A percentile compares a stretch with the other conserved stretches of the same genome.
Evolutionary conservation across 1,140 invertebrate species (phyloP).

Genomic region (Drosophila erecta): DNA sequence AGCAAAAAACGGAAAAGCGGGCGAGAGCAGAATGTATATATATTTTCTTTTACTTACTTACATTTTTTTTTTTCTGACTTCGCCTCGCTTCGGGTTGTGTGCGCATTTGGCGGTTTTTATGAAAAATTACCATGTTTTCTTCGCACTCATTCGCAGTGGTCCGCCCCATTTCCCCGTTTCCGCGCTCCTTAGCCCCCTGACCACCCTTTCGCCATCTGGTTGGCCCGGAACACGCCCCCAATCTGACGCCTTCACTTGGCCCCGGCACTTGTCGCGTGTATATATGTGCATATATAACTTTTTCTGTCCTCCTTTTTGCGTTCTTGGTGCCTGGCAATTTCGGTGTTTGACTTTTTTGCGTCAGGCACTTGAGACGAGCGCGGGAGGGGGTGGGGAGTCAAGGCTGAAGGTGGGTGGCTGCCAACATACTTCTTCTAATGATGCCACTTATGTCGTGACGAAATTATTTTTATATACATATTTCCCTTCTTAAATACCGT

Average conservation of each 20-base stretch:
- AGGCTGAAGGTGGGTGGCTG: slow-evolving; percentile 37
- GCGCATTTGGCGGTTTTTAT: slow-evolving; percentile 82
- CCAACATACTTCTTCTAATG: slow-evolving; percentile 76
- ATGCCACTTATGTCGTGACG: slow-evolving; percentile 83
- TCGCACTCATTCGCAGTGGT: slow-evolving; percentile 70
- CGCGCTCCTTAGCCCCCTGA: neutral
- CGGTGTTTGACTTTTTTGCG: slow-evolving; percentile 77
- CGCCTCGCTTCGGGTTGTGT: slow-evolving; percentile 71
- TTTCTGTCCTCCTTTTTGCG: slow-evolving; percentile 32
- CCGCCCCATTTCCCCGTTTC: neutral
- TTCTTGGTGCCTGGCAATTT: slow-evolving; percentile 69
- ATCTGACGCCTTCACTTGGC: slow-evolving; percentile 33
- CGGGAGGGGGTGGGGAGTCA: slow-evolving; percentile 13
- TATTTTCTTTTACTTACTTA: slow-evolving; percentile 23
- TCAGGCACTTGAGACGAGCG: slow-evolving; percentile 72
- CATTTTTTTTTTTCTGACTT: slow-evolving; percentile 56
- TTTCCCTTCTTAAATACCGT: slow-evolving; percentile 53
- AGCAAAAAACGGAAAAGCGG: slow-evolving; percentile 39
- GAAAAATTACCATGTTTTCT: slow-evolving; percentile 83
- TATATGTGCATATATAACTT: slow-evolving; percentile 20
- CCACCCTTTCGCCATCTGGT: neutral
- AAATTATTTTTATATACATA: slow-evolving; percentile 78
- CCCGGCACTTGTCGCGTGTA: slow-evolving; percentile 38
- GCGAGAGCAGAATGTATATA: slow-evolving; percentile 46
- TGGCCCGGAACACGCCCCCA: slow-evolving; percentile 31